A percentile compares a stretch with the other conserved stretches of the same genome.
Conservation (phyloP, 2,797 vertebrate genomes). For the Sebastiscus tertius region DNA sequence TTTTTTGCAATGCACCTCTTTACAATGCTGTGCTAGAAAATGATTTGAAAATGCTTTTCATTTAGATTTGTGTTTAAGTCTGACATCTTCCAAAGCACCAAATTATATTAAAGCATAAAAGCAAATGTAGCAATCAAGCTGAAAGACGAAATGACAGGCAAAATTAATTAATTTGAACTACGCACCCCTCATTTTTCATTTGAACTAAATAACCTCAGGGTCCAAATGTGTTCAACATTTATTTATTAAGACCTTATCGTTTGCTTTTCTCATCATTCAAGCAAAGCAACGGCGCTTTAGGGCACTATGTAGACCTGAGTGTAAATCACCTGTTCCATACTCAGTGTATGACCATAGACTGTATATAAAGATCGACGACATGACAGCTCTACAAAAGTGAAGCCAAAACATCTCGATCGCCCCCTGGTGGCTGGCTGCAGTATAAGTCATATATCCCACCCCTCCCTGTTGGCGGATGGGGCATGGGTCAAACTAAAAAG, state of each 20-base stretch:
- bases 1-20: conserved; percentile 8
- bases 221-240: conserved; percentile 37
- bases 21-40: conserved; percentile 31
- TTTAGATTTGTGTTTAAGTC: conserved; percentile 55
- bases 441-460: no score
- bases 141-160: conserved; percentile 47
- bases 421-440: no score
- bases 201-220: conserved; percentile 57
- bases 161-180: conserved; percentile 63
- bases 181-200: conserved; percentile 42
- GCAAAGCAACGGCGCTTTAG: neutral
- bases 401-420: no score
- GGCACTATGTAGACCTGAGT: conserved; percentile 1
- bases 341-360: neutral
- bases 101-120: conserved; percentile 55
- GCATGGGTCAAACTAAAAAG: no score
- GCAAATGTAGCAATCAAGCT: conserved; percentile 50
- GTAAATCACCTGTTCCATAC: conserved; percentile 26
- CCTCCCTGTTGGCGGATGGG: no score
- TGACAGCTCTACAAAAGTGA: no score
- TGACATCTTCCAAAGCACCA: conserved; percentile 60
- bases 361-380: no score
- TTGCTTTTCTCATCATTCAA: conserved; percentile 32
- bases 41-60: conserved; percentile 66
- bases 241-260: conserved; percentile 37